phyloP scores from a whole-genome alignment of 1,140 invertebrate genomes.

The Cyclina sinensis region DNA sequence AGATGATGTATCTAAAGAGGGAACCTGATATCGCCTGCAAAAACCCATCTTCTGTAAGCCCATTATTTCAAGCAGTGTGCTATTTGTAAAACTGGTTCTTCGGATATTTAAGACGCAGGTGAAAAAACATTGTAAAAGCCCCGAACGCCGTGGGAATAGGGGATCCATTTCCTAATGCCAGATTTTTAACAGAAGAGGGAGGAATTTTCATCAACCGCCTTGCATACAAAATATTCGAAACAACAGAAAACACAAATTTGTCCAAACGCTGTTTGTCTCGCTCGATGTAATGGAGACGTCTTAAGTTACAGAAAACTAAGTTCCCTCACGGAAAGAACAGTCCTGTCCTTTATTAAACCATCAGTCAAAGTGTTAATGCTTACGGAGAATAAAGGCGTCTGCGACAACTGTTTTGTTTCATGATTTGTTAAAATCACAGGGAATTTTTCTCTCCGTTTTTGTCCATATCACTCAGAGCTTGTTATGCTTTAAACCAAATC shows the following conservation, averaged over 20 bases:
- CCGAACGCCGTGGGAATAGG: conserved; percentile 61
- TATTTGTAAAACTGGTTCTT: conserved; percentile 63
- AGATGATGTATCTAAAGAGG: conserved; percentile 60
- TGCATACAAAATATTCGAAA: conserved; percentile 57
- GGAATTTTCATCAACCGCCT: conserved; percentile 66
- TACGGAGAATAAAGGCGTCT: conserved; percentile 39
- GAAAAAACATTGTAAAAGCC: conserved; percentile 62
- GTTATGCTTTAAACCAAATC: neutral
- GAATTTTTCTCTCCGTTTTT: conserved; percentile 6
- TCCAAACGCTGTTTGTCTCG: conserved; percentile 53
- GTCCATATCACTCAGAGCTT: neutral
- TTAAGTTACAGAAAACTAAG: conserved; percentile 54
- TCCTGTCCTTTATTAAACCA: conserved; percentile 53
- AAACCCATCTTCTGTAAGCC: conserved; percentile 61
- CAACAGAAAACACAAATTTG: conserved; percentile 63
- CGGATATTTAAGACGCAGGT: conserved; percentile 63
- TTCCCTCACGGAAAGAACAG: conserved; percentile 34
- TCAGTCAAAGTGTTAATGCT: conserved; percentile 50
- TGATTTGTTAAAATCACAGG: conserved; percentile 13
- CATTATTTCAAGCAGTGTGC: conserved; percentile 57
- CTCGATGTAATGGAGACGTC: conserved; percentile 52
- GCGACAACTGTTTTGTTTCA: conserved; percentile 59
- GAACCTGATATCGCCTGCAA: conserved; percentile 60
- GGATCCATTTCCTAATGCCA: conserved; percentile 66
- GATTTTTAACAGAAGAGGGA: conserved; percentile 67